Conservation (phyloP, 2,797 vertebrate genomes). For the Scleropages formosus region DNA sequence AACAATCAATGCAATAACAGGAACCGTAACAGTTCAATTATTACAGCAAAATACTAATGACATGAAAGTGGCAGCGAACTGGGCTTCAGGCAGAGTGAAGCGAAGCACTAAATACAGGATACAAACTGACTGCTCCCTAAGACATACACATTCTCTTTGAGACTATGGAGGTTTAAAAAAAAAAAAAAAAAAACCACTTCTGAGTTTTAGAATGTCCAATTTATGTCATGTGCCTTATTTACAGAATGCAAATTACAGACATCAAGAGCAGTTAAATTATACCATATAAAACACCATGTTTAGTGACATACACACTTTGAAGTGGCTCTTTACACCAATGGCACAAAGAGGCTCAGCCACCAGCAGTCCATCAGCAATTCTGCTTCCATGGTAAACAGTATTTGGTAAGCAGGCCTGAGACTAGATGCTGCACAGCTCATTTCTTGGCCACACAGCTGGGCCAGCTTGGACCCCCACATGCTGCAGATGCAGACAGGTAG, state of each 20-base stretch:
- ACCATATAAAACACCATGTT: no score
- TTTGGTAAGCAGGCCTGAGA: no score
- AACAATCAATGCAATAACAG: background rate
- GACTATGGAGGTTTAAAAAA: background rate
- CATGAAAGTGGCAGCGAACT: background rate
- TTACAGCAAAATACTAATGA: background rate
- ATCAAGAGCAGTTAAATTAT: no score
- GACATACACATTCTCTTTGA: background rate
- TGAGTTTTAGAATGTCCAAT: no score
- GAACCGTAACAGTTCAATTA: background rate
- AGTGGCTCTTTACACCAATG: no score
- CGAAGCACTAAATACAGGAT: background rate
- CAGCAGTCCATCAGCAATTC: no score
- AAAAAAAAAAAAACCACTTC: background rate
- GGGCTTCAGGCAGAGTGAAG: background rate
- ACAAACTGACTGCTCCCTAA: background rate
- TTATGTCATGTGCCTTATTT: no score
- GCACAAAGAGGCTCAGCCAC: no score
- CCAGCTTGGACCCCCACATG: constrained; percentile 86
- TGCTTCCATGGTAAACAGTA: no score
- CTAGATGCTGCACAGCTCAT: background rate
- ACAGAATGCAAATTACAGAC: no score
- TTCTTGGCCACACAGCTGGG: constrained; percentile 67
- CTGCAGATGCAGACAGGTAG: constrained; percentile 82
- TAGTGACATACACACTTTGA: background rate